phyloP scores from a whole-genome alignment of 2,888 invertebrate genomes.

The Rhimphoctona megacephalus region DNA sequence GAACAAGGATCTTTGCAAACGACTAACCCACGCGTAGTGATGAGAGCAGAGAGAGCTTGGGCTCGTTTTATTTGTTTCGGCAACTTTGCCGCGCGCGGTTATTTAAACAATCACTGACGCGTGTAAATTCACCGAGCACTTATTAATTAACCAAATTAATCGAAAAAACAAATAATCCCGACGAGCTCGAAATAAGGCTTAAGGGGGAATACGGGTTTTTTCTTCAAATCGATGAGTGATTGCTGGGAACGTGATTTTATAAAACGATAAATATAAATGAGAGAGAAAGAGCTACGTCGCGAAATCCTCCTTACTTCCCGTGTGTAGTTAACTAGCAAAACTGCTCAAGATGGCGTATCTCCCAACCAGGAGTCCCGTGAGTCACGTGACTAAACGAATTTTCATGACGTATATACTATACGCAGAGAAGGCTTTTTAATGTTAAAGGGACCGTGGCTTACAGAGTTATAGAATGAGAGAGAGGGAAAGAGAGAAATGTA shows the following conservation, averaged over 20 bases:
- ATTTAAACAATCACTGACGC: slow-evolving; percentile 68
- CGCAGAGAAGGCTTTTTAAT: slow-evolving; percentile 65
- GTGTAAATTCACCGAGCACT: neutral
- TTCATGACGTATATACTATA: slow-evolving; percentile 77
- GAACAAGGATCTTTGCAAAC: slow-evolving; percentile 27
- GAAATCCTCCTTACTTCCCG: slow-evolving; percentile 78
- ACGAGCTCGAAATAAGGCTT: neutral
- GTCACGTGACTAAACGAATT: slow-evolving; percentile 80
- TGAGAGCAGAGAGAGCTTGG: neutral
- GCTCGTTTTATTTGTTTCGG: neutral
- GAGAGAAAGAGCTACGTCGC: slow-evolving; percentile 74
- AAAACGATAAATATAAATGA: slow-evolving; percentile 57
- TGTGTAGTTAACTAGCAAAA: slow-evolving; percentile 77
- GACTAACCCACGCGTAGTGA: slow-evolving; percentile 10
- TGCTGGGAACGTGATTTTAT: neutral
- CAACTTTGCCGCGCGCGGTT: slow-evolving; percentile 57
- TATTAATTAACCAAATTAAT: neutral
- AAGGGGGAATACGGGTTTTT: neutral
- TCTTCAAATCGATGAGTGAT: neutral
- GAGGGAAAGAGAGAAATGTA: slow-evolving; percentile 2
- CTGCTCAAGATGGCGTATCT: slow-evolving; percentile 80
- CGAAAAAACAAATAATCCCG: neutral
- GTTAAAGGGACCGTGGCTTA: slow-evolving; percentile 77
- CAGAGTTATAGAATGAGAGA: slow-evolving; percentile 44
- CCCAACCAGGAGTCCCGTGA: slow-evolving; percentile 53